These are phyloP conservation scores for sheep (Ovis aries) DNA, from an alignment of 2,113 vertebrate species.

Conservation along the genomic window DNA sequence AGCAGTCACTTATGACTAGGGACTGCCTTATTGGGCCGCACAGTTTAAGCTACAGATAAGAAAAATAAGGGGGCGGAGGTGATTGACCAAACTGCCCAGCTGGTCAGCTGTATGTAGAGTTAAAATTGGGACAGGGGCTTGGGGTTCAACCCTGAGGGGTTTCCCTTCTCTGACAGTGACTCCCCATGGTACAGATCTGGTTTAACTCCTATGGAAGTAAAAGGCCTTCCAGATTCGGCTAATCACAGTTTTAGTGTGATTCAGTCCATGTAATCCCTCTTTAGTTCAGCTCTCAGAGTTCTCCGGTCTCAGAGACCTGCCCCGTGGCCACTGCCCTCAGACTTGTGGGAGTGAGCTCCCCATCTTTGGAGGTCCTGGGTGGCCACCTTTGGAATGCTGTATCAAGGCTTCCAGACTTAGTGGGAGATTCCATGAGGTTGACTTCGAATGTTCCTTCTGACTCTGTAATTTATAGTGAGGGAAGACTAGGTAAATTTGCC, in stretches of 20 bases:
- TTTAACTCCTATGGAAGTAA: background rate
- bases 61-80: background rate
- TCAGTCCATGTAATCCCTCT: background rate
- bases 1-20: background rate
- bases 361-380: background rate
- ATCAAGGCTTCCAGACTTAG: background rate
- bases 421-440: background rate
- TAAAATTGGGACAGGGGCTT: background rate
- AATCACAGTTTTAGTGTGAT: background rate
- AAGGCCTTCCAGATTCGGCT: background rate
- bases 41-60: background rate
- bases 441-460: background rate
- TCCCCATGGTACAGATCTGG: background rate
- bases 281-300: background rate
- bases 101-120: background rate
- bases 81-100: background rate
- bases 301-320: background rate
- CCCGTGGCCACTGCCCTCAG: background rate
- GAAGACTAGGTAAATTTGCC: background rate
- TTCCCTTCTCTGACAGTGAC: background rate
- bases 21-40: accelerated
- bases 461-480: background rate
- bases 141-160: background rate
- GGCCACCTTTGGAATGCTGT: background rate
- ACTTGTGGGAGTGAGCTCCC: background rate